Evolutionary conservation across 2,888 invertebrate species (phyloP).

Genomic region (Anorthoa munda): DNA sequence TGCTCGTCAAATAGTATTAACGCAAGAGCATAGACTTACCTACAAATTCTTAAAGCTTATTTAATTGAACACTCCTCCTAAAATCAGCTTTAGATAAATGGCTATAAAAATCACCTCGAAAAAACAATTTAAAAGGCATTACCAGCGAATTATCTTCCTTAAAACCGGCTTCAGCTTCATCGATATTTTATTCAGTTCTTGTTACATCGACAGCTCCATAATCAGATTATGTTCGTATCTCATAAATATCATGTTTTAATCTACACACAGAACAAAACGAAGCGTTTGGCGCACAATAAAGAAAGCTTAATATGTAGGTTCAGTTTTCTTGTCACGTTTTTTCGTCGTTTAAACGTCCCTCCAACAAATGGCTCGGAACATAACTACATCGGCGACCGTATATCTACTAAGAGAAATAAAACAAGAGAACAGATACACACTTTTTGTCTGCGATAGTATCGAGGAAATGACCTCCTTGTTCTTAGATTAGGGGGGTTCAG

Average conservation of each 20-base stretch:
- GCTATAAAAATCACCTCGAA: constrained; percentile 19
- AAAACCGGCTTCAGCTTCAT: constrained; percentile 38
- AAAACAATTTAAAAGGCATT: constrained; percentile 40
- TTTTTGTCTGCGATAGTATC: constrained; percentile 50
- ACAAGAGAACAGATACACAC: constrained; percentile 62
- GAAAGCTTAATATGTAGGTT: constrained; percentile 84
- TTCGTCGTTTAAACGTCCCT: constrained; percentile 86
- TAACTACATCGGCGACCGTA: constrained; percentile 80
- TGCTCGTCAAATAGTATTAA: not conserved
- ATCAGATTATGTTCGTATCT: constrained; percentile 69
- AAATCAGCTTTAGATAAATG: constrained; percentile 18
- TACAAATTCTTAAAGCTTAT: not conserved
- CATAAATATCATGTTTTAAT: constrained; percentile 85
- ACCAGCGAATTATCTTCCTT: constrained; percentile 36
- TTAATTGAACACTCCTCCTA: not conserved
- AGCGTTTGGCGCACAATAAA: constrained; percentile 82
- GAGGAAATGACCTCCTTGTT: constrained; percentile 30
- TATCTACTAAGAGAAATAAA: constrained; percentile 76
- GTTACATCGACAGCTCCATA: constrained; percentile 47
- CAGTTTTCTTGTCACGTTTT: constrained; percentile 89
- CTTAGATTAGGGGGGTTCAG: constrained; percentile 8
- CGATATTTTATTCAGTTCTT: constrained; percentile 51
- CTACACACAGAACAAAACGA: constrained; percentile 82
- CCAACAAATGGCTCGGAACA: constrained; percentile 85
- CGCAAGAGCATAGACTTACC: not conserved